Evolutionary conservation across 1,140 invertebrate genomes (phyloP), one percentile per base, ranked within the genome.

Genomic region (Polypedilum vanderplanki): DNA sequence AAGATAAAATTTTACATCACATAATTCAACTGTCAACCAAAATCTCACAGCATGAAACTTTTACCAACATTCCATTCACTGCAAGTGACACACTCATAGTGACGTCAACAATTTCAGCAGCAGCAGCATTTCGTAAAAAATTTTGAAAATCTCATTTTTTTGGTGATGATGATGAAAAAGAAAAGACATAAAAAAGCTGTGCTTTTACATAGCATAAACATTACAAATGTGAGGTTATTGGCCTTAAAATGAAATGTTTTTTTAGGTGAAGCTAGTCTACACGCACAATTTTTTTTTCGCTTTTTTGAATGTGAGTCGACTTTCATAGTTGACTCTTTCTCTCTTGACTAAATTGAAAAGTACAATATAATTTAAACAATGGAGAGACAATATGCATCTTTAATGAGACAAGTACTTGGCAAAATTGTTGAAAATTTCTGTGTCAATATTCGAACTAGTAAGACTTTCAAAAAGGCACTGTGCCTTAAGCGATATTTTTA

Each of bases 281-380:
- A 57, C 46, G 46, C 46, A 57, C 7, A n/a, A 57, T 33, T 33
- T 33, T 33, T 33, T 33, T 33, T 33, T 33, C 24, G 24, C 24
- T 33, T 33, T n/a, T 33, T 33, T 33, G 24, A 33, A 33, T 12
- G n/a, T 12, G 46, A n/a, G 12, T 57, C 46, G 12, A 57, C 46
- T 57, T 57, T 57, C 46, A 57, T 12, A 57, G 46, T 57, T 57
- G 46, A 57, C 46, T 57, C 41, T 46, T 46, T 46, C 41, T 46
- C 41, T 46, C 46, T 57, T 57, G n/a, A 15, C 9, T 57, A 15
- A 57, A 57, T 57, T n/a, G n/a, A n/a, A n/a, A n/a, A n/a, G n/a
- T n/a, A n/a, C n/a, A n/a, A n/a, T n/a, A n/a, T n/a, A n/a, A n/a
- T n/a, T n/a, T 57, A n/a, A 57, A n/a, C n/a, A 12, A 57, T n/a